Evolutionary conservation across 2,888 invertebrate genomes (phyloP).

Genomic region (Tetramorium bicarinatum): DNA sequence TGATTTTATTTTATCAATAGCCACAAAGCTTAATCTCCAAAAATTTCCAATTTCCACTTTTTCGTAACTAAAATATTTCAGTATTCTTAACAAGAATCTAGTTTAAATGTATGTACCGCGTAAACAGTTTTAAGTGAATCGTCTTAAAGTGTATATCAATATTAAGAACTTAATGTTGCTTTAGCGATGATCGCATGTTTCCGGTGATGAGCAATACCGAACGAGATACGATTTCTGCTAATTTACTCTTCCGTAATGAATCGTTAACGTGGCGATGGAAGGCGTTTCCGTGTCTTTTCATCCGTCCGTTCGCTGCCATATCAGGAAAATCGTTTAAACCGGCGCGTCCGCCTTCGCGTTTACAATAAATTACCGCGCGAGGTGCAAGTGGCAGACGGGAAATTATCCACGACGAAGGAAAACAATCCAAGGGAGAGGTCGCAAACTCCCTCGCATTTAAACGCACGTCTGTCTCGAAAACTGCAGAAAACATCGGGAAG

Average conservation of each 20-base stretch:
- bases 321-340: constrained; percentile 63
- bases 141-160: background rate
- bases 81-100: background rate
- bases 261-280: constrained; percentile 58
- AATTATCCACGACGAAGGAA: constrained; percentile 54
- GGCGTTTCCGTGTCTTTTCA: constrained; percentile 64
- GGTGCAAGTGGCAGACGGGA: constrained; percentile 63
- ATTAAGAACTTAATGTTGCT: constrained; percentile 29
- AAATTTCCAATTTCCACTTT: background rate
- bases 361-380: constrained; percentile 60
- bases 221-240: constrained; percentile 42
- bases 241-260: constrained; percentile 52
- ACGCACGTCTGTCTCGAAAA: constrained; percentile 56
- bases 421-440: constrained; percentile 66
- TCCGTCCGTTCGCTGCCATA: constrained; percentile 42
- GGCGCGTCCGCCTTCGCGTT: constrained; percentile 68
- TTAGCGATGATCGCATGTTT: constrained; percentile 29
- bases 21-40: background rate
- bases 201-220: constrained; percentile 22
- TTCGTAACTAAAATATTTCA: background rate
- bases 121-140: constrained; percentile 1
- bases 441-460: constrained; percentile 54
- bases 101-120: background rate
- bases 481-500: constrained; percentile 49
- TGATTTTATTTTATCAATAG: background rate